Evolutionary conservation across 2,888 invertebrate species (phyloP), one percentile per base, ranked within the genome.

Genomic region (Oxyscelio sp.): DNA sequence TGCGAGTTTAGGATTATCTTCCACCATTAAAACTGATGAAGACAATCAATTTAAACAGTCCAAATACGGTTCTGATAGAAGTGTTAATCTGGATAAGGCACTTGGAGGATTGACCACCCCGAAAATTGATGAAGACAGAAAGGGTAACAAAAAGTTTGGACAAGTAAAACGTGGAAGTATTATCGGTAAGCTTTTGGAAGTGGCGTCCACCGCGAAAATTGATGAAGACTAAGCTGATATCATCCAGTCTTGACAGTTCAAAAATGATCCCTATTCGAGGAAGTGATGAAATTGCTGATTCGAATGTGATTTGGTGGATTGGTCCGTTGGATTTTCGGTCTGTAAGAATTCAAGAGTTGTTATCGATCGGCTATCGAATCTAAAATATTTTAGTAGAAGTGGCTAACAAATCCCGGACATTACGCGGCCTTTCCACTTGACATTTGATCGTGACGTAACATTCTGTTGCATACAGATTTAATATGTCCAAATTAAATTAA

Each of bases 401-500:
- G 34, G 54, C 40, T 66, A 54, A 1, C 40, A 19, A 66, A 66
- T 40, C 40, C 40, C 38, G 34, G 34, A 40, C 19, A 15, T 52
- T 22, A 15, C 8, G 9, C 43, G 22, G 24, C 15, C 34, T 11
- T 66, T 52, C 17, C 2, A 6, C 9, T 38, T 22, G 22, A 58
- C 70, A 58, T 45, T 70, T 70, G n/a, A 11, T 24, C 15, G 31
- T 58, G 58, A 40, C 19, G 27, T 17, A 54, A 40, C 66, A 5
- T 19, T n/a, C 40, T n/a, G 22, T 27, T 31, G 70, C 21, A 31
- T 70, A 40, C 45, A 58, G 31, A 59, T 58, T 71, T 58, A 45
- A 71, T 59, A 15, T 27, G 4, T 9, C 22, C 22, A 58, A 59
- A 48, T 71, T 48, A 11, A 59, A 45, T 71, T 71, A 71, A 71